Conservation (phyloP, 2,888 invertebrate species). For the Leptinotarsa rubiginosa region DNA sequence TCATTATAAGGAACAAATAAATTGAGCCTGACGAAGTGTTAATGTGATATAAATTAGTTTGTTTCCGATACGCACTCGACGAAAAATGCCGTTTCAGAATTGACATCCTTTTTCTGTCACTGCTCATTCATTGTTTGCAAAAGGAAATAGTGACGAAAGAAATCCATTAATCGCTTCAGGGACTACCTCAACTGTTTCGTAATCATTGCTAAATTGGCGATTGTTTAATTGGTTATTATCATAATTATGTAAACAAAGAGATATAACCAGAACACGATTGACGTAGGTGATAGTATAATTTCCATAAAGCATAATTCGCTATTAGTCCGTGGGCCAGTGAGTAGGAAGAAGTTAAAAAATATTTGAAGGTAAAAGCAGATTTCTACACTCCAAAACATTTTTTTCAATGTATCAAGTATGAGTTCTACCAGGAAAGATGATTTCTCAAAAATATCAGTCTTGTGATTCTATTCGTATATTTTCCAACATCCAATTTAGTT, state of each 20-base stretch:
- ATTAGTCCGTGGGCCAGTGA: constrained; percentile 6
- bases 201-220: constrained; percentile 10
- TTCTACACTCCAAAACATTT: neutral
- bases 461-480: no score
- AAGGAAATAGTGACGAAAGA: constrained; percentile 1
- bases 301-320: constrained; percentile 11
- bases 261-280: constrained; percentile 5
- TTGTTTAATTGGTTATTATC: constrained; percentile 9
- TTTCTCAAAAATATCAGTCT: no score
- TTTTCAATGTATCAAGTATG: neutral
- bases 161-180: constrained; percentile 9
- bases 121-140: no score
- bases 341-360: neutral
- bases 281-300: constrained; percentile 17
- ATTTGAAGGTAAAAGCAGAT: neutral
- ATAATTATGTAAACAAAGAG: constrained; percentile 21
- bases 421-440: no score
- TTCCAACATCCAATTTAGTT: no score
- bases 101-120: no score
- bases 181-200: constrained; percentile 19
- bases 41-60: no score
- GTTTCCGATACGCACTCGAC: no score
- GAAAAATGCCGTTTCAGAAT: no score
- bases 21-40: no score
- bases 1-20: no score